Conservation (phyloP, 2,888 invertebrate species). For the Drosophila aldrichi region DNA sequence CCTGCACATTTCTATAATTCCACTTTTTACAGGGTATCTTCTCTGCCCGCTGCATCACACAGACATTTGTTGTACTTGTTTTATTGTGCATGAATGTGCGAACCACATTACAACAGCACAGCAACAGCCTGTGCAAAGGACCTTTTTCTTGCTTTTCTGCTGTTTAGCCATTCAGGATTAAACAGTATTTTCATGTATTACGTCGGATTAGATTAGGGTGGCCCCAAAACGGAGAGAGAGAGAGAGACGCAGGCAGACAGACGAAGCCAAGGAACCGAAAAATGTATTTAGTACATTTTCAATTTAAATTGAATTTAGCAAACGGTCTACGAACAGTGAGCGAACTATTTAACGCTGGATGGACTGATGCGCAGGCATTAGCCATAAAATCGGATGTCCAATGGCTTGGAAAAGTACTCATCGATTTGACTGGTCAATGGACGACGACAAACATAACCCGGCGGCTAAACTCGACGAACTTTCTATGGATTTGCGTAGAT, state of each 20-base stretch:
- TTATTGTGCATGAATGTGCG: conserved; percentile 17
- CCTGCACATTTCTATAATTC: neutral
- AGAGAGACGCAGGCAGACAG: neutral
- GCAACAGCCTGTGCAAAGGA: conserved; percentile 13
- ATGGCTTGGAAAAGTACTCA: conserved; percentile 64
- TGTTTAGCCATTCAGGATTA: conserved; percentile 55
- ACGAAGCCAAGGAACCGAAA: neutral
- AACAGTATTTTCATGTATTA: conserved; percentile 52
- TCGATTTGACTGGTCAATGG: conserved; percentile 44
- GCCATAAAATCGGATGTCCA: conserved; percentile 43
- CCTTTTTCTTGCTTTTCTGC: conserved; percentile 24
- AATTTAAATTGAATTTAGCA: conserved; percentile 42
- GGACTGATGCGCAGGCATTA: conserved; percentile 27
- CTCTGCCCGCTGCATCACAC: neutral
- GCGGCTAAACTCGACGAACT: conserved; percentile 20
- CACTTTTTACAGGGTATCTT: neutral
- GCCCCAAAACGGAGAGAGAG: neutral
- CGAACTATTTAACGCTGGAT: conserved; percentile 43
- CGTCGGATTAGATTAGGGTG: conserved; percentile 38
- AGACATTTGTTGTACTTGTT: neutral
- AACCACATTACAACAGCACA: conserved; percentile 22
- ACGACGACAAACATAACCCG: conserved; percentile 19
- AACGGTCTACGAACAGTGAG: conserved; percentile 15
- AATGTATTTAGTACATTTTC: conserved; percentile 34
- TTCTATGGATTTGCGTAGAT: neutral